Percentiles rank a stretch among this genome's conserved stretches.
These are phyloP conservation scores for Tauraco erythrolophus DNA, from an alignment of 2,113 vertebrate genomes.

Conservation along the genomic window DNA sequence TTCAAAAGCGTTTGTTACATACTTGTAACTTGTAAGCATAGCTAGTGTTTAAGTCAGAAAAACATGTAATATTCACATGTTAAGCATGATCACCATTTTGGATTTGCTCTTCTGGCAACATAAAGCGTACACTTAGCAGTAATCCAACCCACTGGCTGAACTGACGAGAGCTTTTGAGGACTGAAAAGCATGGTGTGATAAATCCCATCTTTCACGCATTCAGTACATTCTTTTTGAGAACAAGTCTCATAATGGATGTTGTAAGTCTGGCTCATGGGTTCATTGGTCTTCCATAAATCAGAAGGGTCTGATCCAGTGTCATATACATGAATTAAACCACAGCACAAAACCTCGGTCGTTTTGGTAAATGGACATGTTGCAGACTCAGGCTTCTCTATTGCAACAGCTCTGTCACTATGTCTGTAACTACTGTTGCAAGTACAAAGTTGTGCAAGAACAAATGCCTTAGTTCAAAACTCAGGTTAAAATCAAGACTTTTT, in stretches of 20 bases:
- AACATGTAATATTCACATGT: not conserved
- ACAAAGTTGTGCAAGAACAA: not conserved
- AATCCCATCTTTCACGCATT: not conserved
- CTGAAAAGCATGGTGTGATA: not conserved
- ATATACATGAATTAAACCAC: not conserved
- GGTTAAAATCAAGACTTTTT: not conserved
- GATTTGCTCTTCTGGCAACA: not conserved
- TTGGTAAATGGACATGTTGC: not conserved
- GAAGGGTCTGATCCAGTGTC: not conserved
- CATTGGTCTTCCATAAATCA: not conserved
- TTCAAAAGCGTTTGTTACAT: not conserved
- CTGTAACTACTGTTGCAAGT: not conserved
- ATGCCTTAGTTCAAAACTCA: not conserved
- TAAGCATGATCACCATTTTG: not conserved
- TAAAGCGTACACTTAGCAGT: not conserved
- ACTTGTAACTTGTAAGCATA: fast-evolving
- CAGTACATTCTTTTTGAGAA: not conserved
- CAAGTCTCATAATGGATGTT: not conserved
- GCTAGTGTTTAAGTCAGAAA: not conserved
- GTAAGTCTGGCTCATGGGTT: not conserved
- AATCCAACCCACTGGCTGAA: not conserved
- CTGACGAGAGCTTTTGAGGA: not conserved
- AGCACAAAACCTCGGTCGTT: not conserved
- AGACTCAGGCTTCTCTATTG: not conserved
- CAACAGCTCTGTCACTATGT: not conserved